Percentiles rank a stretch among this genome's conserved stretches.
phyloP scores from a whole-genome alignment of 1,140 invertebrate species.

The Anastrepha obliqua region DNA sequence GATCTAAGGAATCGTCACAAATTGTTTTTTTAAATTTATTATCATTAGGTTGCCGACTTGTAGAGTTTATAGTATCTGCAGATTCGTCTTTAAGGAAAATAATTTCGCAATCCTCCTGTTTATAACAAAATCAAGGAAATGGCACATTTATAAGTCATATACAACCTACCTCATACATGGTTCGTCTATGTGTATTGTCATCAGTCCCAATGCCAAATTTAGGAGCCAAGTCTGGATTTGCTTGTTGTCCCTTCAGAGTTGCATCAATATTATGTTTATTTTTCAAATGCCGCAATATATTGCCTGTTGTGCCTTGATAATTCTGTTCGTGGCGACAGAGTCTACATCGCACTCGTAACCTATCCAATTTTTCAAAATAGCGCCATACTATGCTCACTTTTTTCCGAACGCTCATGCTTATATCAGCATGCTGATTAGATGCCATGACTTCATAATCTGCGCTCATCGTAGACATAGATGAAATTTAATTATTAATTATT shows the following conservation, averaged over 20 bases:
- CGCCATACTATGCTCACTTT: constrained; percentile 56
- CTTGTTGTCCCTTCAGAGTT: constrained; percentile 52
- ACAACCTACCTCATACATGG: not conserved
- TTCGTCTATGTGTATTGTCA: not conserved
- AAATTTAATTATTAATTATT: too few relatives aligned
- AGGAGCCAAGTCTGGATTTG: not conserved
- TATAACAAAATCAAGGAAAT: not conserved
- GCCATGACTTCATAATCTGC: not conserved
- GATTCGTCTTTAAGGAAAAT: not conserved
- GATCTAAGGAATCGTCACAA: not conserved
- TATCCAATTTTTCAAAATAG: constrained; percentile 56
- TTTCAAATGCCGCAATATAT: constrained; percentile 58
- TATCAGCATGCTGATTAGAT: not conserved
- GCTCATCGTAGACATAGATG: not conserved
- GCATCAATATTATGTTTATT: constrained; percentile 57
- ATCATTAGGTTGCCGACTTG: not conserved
- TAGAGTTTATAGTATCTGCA: not conserved
- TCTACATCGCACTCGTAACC: constrained; percentile 54
- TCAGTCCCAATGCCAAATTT: not conserved
- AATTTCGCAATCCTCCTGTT: not conserved
- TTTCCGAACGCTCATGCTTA: constrained; percentile 1
- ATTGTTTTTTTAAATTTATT: not conserved
- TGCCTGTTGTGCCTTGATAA: constrained; percentile 58
- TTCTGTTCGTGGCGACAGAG: constrained; percentile 57
- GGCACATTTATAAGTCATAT: not conserved